Evolutionary conservation across 2,113 vertebrate species (phyloP).

Genomic region (Micronycteris hirsuta): DNA sequence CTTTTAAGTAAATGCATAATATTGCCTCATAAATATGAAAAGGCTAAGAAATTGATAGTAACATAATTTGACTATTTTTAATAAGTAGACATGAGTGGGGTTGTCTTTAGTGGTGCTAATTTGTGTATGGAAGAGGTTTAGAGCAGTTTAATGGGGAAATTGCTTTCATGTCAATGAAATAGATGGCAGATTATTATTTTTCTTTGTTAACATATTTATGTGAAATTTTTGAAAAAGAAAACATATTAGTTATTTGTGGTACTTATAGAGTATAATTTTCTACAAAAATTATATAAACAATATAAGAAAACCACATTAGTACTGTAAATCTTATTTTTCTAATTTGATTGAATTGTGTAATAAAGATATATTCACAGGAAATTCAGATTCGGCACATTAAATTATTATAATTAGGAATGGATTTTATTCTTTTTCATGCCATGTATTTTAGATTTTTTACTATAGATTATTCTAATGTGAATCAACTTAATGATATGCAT

Average conservation of each 20-base stretch:
- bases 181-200: neutral
- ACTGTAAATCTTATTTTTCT: neutral
- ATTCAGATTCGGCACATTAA: neutral
- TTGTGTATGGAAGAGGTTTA: conserved; percentile 53
- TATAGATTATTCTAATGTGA: neutral
- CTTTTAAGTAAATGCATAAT: conserved; percentile 45
- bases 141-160: conserved; percentile 37
- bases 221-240: neutral
- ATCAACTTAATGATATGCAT: conserved; percentile 9
- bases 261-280: neutral
- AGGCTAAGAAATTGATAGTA: conserved; percentile 3
- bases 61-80: conserved; percentile 41
- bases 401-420: neutral
- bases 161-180: conserved; percentile 7
- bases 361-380: conserved; percentile 17
- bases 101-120: conserved; percentile 35
- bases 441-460: neutral
- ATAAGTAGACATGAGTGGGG: neutral
- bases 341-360: conserved; percentile 43
- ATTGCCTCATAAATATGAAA: conserved; percentile 27
- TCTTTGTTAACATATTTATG: neutral
- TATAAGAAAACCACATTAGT: neutral
- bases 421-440: conserved; percentile 1
- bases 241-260: neutral
- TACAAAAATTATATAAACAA: neutral